These are phyloP conservation scores for Oscheius sp. DNA, from an alignment of 2,888 invertebrate genomes.

Conservation along the genomic window DNA sequence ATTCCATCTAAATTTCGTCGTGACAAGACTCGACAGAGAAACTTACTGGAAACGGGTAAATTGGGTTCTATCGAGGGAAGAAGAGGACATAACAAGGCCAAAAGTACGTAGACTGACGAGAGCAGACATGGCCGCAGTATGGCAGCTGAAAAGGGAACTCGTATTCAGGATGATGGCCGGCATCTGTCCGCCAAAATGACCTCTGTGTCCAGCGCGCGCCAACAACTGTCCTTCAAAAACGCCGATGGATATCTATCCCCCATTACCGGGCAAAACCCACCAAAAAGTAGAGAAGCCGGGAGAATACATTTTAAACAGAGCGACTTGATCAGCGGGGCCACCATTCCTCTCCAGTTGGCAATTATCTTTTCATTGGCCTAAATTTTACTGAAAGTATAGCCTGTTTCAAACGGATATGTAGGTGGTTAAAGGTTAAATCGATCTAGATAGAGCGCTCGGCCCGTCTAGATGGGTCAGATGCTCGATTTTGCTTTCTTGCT, in stretches of 20 bases:
- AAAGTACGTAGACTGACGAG: slow-evolving; percentile 65
- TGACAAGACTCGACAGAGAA: background rate
- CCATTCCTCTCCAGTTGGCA: background rate
- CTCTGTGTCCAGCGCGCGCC: slow-evolving; percentile 14
- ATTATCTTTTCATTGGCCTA: background rate
- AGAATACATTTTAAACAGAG: slow-evolving; percentile 11
- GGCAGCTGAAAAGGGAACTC: slow-evolving; percentile 55
- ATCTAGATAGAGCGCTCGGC: too few species aligned
- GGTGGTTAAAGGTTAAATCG: too few species aligned
- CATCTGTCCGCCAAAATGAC: slow-evolving; percentile 13
- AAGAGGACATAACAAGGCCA: slow-evolving; percentile 62
- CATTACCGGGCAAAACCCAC: slow-evolving; percentile 3
- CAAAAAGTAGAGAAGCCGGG: slow-evolving; percentile 22
- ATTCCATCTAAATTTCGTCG: slow-evolving; percentile 9
- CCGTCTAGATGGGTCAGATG: too few species aligned
- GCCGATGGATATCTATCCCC: background rate
- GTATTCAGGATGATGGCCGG: background rate
- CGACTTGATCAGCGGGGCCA: slow-evolving; percentile 24
- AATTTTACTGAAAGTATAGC: background rate
- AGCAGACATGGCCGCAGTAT: slow-evolving; percentile 67
- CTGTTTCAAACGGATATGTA: too few species aligned
- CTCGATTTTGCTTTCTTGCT: too few species aligned
- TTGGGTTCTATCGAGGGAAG: slow-evolving; percentile 57
- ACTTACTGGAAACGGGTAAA: slow-evolving; percentile 56
- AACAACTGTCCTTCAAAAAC: slow-evolving; percentile 21